phyloP scores from a whole-genome alignment of 2,113 vertebrate species.

The Apaloderma vittatum region DNA sequence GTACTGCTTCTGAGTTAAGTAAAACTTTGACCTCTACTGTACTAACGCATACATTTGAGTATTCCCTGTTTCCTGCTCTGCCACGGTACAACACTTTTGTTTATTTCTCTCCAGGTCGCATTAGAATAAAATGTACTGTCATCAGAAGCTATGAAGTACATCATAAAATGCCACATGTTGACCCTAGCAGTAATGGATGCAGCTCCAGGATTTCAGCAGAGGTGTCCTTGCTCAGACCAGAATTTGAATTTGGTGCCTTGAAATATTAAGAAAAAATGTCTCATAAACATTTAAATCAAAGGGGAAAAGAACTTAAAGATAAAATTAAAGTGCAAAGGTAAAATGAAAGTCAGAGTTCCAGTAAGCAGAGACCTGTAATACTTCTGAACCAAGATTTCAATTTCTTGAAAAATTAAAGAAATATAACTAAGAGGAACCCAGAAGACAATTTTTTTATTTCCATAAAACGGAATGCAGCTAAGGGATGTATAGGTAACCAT shows the following conservation, averaged over 20 bases:
- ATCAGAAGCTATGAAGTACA: not conserved
- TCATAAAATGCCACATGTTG: constrained; percentile 47
- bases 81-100: not conserved
- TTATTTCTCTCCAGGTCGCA: constrained; percentile 25
- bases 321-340: not conserved
- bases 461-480: not conserved
- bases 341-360: not conserved
- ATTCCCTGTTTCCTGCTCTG: not conserved
- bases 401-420: not conserved
- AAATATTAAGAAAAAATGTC: not conserved
- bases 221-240: not conserved
- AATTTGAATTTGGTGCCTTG: not conserved
- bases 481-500: not conserved
- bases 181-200: not conserved
- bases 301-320: not conserved
- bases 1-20: not conserved
- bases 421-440: not conserved
- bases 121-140: constrained; percentile 30
- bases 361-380: not conserved
- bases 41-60: not conserved
- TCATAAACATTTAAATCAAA: not conserved
- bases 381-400: not conserved
- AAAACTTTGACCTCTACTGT: constrained; percentile 15
- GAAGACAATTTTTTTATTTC: not conserved
- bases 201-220: not conserved